phyloP scores from a whole-genome alignment of 2,113 vertebrate genomes.

The Oncorhynchus kisutch region DNA sequence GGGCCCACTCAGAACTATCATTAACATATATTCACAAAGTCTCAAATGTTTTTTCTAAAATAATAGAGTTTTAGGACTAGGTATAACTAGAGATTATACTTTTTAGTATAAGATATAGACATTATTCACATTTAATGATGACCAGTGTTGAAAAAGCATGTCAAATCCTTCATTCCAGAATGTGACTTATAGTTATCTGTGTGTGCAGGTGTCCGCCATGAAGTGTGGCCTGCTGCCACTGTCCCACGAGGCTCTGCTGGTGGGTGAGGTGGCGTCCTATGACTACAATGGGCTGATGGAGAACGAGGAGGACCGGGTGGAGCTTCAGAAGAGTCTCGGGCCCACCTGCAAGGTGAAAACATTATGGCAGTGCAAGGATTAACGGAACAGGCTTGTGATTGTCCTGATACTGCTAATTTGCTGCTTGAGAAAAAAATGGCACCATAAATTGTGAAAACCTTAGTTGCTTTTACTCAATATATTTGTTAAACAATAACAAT shows the following conservation, averaged over 20 bases:
- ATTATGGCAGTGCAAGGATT: not conserved
- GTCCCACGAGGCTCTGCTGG: slow-evolving; percentile 89
- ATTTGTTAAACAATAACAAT: too few species aligned
- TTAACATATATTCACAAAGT: not conserved
- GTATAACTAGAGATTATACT: too few species aligned
- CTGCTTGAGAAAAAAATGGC: too few species aligned
- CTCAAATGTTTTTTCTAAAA: not conserved
- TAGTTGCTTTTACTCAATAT: too few species aligned
- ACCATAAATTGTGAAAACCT: too few species aligned
- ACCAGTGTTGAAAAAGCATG: too few species aligned
- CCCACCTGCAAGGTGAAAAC: slow-evolving; percentile 90
- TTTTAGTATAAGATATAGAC: too few species aligned
- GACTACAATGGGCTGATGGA: slow-evolving; percentile 91
- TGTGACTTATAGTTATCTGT: not conserved
- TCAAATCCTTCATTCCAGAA: too few species aligned
- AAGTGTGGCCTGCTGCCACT: slow-evolving; percentile 89
- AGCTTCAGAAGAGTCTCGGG: slow-evolving; percentile 92
- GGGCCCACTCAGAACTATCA: not conserved
- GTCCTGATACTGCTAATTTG: not conserved
- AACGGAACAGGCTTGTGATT: not conserved
- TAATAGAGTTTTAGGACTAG: too few species aligned
- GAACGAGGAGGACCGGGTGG: slow-evolving; percentile 86
- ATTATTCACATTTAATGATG: too few species aligned
- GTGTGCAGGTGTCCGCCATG: slow-evolving; percentile 88
- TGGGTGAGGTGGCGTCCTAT: slow-evolving; percentile 88